Evolutionary conservation across 2,113 vertebrate species (phyloP), one percentile per base, ranked within the genome.

Genomic region (Quiscalus mexicanus): DNA sequence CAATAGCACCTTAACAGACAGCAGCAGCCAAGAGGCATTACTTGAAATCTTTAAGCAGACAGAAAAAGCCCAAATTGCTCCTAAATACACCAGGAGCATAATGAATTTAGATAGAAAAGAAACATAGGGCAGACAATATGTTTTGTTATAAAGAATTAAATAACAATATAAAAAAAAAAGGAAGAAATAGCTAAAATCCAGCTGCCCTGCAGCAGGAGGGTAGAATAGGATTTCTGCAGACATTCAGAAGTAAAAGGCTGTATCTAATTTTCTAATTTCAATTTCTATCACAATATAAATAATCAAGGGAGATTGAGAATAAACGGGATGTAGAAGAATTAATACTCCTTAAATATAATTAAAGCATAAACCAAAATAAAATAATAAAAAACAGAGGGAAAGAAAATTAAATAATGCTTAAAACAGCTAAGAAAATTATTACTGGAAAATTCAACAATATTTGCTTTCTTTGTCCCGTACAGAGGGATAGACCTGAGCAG

Each of bases 1-100:
- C 5, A 1, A 8, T 53, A 93, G 30, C 84, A 58, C 1, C 18
- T 75, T 75, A 81, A 70, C 53, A 96, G 92, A 92, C 79, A 92
- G 92, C 13, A 86, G 49, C 74, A 96, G 96, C 90, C 93, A 93
- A 67, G 49, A 81, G 84, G 44, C 79, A 84, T 92, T 86, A 96
- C 88, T 88, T 60, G 90, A 95, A 90, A 88, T 73, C 68, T 92
- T 89, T 87, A 75, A 84, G 58, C 56, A 81, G 83, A 49, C 14
- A 88, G 70, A 93, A 92, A 44, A 90, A 88, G 37, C 76, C 69
- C 90, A 92, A 92, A 92, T 90, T 16, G 5, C 49, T 89, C 70
- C 86, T 92, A 86, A 94, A 92, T 59, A 53, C 30, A 86, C 65
- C 73, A 79, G 69, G 4, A 78, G 80, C 56, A 69, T 62, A 94